Conservation (phyloP, 2,113 vertebrate species). For the Hydropotes inermis region DNA sequence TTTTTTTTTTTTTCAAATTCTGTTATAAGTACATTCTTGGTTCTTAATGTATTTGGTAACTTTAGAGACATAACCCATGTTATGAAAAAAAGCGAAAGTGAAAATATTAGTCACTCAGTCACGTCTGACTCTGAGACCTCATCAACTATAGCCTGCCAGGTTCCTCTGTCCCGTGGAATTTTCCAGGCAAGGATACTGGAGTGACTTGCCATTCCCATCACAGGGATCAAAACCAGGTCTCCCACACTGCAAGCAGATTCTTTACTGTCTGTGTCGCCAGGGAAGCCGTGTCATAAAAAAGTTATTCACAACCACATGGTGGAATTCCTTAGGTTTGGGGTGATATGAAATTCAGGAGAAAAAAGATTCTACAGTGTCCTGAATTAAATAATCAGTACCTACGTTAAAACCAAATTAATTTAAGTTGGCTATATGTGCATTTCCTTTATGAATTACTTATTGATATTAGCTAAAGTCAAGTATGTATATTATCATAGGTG, state of each 20-base stretch:
- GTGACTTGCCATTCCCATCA: not conserved
- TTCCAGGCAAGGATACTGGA: not conserved
- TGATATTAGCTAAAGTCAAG: not conserved
- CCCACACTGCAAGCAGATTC: not conserved
- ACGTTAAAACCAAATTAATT: not conserved
- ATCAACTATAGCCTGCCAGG: not conserved
- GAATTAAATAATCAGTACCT: not conserved
- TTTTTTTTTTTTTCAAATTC: not conserved
- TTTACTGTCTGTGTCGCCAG: not conserved
- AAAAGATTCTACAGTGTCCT: not conserved
- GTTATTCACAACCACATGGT: not conserved
- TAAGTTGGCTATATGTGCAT: not conserved
- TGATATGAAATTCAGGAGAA: not conserved
- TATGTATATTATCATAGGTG: not conserved
- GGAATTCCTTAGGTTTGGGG: not conserved
- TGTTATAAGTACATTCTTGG: not conserved
- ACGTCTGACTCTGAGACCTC: accelerated
- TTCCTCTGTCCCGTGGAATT: not conserved
- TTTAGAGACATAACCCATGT: not conserved
- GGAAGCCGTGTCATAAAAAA: not conserved
- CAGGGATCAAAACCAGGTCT: not conserved
- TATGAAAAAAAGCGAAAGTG: not conserved
- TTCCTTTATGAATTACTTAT: not conserved
- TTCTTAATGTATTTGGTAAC: not conserved
- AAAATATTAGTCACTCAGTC: not conserved